A percentile compares a stretch with the other conserved stretches of the same genome.
Conservation (phyloP, 2,113 vertebrate genomes). For the Sceloporus tristichus region DNA sequence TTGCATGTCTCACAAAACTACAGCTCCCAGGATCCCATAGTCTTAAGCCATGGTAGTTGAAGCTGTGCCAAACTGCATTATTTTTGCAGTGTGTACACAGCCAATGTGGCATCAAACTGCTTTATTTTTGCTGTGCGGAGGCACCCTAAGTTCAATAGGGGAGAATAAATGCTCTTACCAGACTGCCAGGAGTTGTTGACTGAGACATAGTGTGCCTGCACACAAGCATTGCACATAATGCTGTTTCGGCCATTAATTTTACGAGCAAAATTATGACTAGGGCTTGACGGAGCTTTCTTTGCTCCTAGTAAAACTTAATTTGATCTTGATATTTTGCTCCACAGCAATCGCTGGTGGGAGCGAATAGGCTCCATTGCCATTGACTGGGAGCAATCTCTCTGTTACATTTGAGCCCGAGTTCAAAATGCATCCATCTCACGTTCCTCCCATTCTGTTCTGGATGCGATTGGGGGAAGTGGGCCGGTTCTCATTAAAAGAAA, state of each 20-base stretch:
- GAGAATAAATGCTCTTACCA: neutral
- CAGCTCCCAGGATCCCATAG: too few species aligned
- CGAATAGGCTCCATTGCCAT: neutral
- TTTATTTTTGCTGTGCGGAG: too few species aligned
- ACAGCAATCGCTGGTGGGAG: neutral
- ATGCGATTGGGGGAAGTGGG: too few species aligned
- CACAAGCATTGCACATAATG: neutral
- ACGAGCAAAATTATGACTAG: neutral
- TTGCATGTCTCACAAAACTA: too few species aligned
- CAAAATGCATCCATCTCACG: too few species aligned
- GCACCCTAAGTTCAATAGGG: neutral
- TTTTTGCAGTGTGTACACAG: too few species aligned
- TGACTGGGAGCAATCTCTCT: neutral
- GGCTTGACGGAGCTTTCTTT: neutral
- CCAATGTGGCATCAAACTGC: too few species aligned
- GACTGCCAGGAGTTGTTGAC: neutral
- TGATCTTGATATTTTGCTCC: neutral
- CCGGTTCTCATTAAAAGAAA: too few species aligned
- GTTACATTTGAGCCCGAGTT: too few species aligned
- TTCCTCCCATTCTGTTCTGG: too few species aligned
- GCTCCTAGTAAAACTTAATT: neutral
- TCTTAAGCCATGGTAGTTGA: too few species aligned
- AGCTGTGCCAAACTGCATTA: too few species aligned
- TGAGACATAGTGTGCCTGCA: neutral
- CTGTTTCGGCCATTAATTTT: constrained; percentile 12